These are phyloP conservation scores for Glaucopsyche alexis DNA, from an alignment of 2,888 invertebrate genomes.

Conservation along the genomic window DNA sequence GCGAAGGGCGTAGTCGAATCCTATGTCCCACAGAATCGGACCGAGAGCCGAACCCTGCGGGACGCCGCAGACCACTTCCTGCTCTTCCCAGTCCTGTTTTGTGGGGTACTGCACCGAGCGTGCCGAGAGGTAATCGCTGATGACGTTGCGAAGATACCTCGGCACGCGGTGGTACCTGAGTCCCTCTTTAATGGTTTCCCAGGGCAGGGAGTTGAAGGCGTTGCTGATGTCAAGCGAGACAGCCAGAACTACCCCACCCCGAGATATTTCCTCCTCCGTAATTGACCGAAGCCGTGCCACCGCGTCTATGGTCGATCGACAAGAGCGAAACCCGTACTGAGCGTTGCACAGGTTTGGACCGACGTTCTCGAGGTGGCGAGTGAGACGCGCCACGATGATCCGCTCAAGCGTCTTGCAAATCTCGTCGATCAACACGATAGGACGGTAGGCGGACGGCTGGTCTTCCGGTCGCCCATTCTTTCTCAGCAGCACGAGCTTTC, in stretches of 20 bases:
- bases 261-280: not conserved
- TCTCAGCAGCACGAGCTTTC: not conserved
- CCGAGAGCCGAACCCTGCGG: conserved; percentile 11
- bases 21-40: conserved; percentile 3
- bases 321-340: too few relatives aligned
- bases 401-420: too few relatives aligned
- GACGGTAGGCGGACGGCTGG: not conserved
- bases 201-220: not conserved
- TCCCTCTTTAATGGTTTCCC: not conserved
- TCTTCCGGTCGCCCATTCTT: too few relatives aligned
- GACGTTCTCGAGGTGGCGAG: too few relatives aligned
- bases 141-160: too few relatives aligned
- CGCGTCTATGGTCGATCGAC: too few relatives aligned
- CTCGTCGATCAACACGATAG: conserved; percentile 31
- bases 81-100: not conserved
- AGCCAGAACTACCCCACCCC: not conserved
- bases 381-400: too few relatives aligned
- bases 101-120: not conserved
- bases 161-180: not conserved
- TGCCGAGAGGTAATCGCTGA: too few relatives aligned
- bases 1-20: not conserved
- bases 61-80: not conserved
- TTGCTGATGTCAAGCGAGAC: not conserved
- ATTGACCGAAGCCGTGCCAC: not conserved
- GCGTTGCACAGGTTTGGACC: too few relatives aligned